Conservation (phyloP, 2,888 invertebrate species). For the Drosophila tanythrix region DNA sequence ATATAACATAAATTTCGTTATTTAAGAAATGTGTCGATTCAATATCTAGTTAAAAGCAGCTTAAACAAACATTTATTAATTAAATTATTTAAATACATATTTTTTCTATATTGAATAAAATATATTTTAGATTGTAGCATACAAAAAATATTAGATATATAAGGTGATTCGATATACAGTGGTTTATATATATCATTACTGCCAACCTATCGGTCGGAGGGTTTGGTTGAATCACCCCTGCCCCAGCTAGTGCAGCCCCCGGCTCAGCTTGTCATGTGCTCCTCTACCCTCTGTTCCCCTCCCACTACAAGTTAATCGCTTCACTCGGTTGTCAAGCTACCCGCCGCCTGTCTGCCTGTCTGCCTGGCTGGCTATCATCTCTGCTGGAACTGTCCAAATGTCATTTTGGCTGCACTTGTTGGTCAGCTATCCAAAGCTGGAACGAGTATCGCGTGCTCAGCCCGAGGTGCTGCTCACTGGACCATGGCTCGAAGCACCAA, state of each 20-base stretch:
- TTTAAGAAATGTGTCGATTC: background rate
- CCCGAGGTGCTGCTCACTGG: slow-evolving; percentile 66
- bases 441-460: slow-evolving; percentile 72
- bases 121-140: background rate
- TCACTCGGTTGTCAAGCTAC: slow-evolving; percentile 68
- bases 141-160: background rate
- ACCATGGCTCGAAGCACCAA: slow-evolving; percentile 62
- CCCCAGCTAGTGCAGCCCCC: background rate
- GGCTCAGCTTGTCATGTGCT: slow-evolving; percentile 5
- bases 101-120: background rate
- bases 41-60: background rate
- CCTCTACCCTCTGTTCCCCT: background rate
- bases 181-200: background rate
- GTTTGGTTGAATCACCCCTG: background rate
- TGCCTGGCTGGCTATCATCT: slow-evolving; percentile 48
- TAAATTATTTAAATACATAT: background rate
- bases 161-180: background rate
- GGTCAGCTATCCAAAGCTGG: slow-evolving; percentile 51
- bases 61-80: background rate
- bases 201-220: background rate
- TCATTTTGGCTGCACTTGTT: slow-evolving; percentile 64
- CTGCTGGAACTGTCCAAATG: slow-evolving; percentile 40
- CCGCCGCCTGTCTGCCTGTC: slow-evolving; percentile 22
- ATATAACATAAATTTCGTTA: background rate
- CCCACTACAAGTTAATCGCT: slow-evolving; percentile 37